phyloP scores from a whole-genome alignment of 2,113 vertebrate genomes.

The Erinaceus europaeus region DNA sequence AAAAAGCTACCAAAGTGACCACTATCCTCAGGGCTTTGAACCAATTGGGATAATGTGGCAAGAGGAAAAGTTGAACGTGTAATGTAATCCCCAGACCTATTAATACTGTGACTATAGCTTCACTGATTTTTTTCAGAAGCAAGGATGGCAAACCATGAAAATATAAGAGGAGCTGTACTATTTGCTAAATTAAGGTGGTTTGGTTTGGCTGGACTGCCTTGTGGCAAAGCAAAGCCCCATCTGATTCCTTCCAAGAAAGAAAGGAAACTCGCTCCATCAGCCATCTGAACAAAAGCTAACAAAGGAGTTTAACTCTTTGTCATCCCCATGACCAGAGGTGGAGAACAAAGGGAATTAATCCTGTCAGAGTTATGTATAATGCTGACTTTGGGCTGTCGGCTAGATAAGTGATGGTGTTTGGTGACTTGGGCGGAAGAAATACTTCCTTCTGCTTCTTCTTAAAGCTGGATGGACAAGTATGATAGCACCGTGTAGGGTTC shows the following conservation, averaged over 20 bases:
- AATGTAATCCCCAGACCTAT: conserved; percentile 89
- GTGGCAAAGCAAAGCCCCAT: conserved; percentile 93
- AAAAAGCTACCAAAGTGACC: conserved; percentile 85
- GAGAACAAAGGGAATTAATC: conserved; percentile 88
- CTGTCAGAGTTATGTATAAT: conserved; percentile 84
- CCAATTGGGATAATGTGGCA: conserved; percentile 91
- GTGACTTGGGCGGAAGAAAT: conserved; percentile 31
- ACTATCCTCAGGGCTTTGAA: conserved; percentile 89
- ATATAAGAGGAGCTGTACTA: conserved; percentile 83
- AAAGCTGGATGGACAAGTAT: conserved; percentile 74
- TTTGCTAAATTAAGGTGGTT: conserved; percentile 92
- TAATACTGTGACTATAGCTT: conserved; percentile 79
- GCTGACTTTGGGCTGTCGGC: conserved; percentile 87
- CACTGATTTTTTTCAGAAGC: conserved; percentile 79
- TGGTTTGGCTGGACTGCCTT: conserved; percentile 89
- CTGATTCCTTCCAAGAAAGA: conserved; percentile 92
- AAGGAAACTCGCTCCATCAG: conserved; percentile 86
- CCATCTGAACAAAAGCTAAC: conserved; percentile 87
- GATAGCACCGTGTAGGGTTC: conserved; percentile 72
- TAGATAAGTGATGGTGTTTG: conserved; percentile 53
- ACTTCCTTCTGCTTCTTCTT: conserved; percentile 74
- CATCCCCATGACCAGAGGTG: conserved; percentile 87
- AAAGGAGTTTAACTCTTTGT: conserved; percentile 85
- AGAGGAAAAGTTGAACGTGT: conserved; percentile 88
- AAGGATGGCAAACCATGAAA: conserved; percentile 90